These are phyloP conservation scores for Lepidocolaptes lacrymiger DNA, from an alignment of 2,797 vertebrate genomes.

Conservation along the genomic window DNA sequence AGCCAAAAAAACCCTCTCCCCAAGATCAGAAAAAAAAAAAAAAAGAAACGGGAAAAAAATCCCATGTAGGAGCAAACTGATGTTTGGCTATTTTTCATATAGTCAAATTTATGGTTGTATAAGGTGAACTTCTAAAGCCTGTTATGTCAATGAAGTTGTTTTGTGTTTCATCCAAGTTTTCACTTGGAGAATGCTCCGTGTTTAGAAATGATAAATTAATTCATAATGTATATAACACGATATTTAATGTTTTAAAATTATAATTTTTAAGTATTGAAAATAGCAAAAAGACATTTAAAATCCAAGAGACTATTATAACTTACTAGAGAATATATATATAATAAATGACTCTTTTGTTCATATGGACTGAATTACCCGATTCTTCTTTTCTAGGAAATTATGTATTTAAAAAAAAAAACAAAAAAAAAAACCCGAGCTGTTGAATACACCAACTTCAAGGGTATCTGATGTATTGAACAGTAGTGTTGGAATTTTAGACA, in stretches of 20 bases:
- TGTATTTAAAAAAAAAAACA: not conserved
- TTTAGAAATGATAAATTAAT: conserved; percentile 74
- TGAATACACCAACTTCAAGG: not conserved
- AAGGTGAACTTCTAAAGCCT: conserved; percentile 74
- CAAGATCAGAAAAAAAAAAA: not conserved
- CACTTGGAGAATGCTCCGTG: conserved; percentile 72
- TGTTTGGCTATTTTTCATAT: conserved; percentile 78
- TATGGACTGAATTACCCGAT: conserved; percentile 73
- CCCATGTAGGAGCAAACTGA: conserved; percentile 69
- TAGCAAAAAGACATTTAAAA: conserved; percentile 81
- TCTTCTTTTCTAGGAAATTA: conserved; percentile 73
- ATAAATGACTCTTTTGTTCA: conserved; percentile 82
- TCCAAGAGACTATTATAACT: conserved; percentile 78
- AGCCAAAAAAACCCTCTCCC: conserved; percentile 23
- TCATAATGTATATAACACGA: conserved; percentile 79
- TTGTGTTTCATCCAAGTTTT: conserved; percentile 69
- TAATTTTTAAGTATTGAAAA: conserved; percentile 85
- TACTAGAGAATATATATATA: conserved; percentile 80
- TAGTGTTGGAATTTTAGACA: conserved; percentile 8
- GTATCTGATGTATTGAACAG: not conserved
- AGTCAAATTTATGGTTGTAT: conserved; percentile 74
- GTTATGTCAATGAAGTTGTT: conserved; percentile 72
- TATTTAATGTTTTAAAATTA: conserved; percentile 85
- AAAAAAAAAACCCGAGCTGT: not conserved
- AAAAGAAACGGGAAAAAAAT: conserved; percentile 60